A percentile compares a stretch with the other conserved stretches of the same genome.
Evolutionary conservation across 2,888 invertebrate species (phyloP).

Genomic region (Melinopterus prodromus): DNA sequence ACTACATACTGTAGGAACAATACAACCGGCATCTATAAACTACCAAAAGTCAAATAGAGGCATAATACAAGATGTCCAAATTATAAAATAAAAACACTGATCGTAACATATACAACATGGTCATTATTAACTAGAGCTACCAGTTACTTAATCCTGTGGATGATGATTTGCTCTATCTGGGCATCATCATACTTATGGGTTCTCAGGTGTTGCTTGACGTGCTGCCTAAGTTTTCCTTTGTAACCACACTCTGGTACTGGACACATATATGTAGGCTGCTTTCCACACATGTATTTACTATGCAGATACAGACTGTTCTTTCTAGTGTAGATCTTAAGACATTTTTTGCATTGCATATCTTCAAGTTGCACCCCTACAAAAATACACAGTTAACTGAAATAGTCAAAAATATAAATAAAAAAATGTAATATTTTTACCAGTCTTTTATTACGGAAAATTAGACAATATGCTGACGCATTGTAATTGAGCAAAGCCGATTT

Average conservation of each 20-base stretch:
- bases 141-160: constrained; percentile 9
- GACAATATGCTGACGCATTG: too few species aligned
- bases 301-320: constrained; percentile 34
- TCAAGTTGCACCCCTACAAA: not conserved
- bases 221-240: constrained; percentile 35
- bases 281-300: constrained; percentile 33
- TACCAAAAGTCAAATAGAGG: too few species aligned
- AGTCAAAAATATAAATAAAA: not conserved
- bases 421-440: not conserved
- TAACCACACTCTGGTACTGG: constrained; percentile 32
- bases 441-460: not conserved
- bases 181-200: constrained; percentile 16
- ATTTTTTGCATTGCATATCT: constrained; percentile 51
- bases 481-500: too few species aligned
- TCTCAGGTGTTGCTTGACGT: constrained; percentile 34
- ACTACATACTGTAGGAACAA: too few species aligned
- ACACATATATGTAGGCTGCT: constrained; percentile 34
- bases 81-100: too few species aligned
- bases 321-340: constrained; percentile 37
- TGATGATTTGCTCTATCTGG: constrained; percentile 12
- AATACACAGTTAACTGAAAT: not conserved
- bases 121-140: not conserved
- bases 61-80: too few species aligned
- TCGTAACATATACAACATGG: too few species aligned
- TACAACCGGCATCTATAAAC: too few species aligned